Evolutionary conservation across 2,113 vertebrate species (phyloP).

Genomic region (Fukomys damarensis): DNA sequence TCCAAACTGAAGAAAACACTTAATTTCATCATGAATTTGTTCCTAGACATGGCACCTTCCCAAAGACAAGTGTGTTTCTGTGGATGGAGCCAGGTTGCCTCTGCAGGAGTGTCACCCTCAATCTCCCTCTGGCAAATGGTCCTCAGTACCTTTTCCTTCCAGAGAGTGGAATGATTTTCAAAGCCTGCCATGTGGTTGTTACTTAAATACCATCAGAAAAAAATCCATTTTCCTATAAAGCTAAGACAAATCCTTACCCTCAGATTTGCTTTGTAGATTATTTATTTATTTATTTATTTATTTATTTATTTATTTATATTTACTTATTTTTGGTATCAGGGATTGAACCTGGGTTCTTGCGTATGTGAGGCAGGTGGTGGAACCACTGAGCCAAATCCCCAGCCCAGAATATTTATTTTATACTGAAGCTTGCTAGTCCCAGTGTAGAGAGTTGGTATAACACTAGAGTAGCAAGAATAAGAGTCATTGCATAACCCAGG

Average conservation of each 20-base stretch:
- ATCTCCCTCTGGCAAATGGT: neutral
- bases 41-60: constrained; percentile 42
- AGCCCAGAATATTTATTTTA: neutral
- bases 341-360: too few relatives aligned
- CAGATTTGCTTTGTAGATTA: neutral
- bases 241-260: neutral
- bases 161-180: accelerated
- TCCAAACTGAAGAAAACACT: neutral
- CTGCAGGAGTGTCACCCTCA: accelerated
- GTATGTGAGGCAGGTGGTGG: too few relatives aligned
- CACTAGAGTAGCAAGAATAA: neutral
- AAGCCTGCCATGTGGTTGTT: neutral
- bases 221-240: neutral
- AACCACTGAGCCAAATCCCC: too few relatives aligned
- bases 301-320: too few relatives aligned
- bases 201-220: neutral
- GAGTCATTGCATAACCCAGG: accelerated
- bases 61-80: neutral
- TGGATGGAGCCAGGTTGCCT: accelerated
- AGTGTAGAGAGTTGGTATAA: neutral
- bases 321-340: too few relatives aligned
- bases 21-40: neutral
- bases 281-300: too few relatives aligned
- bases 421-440: accelerated
- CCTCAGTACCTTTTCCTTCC: neutral